phyloP scores from a whole-genome alignment of 2,797 vertebrate genomes.

The Emys orbicularis region DNA sequence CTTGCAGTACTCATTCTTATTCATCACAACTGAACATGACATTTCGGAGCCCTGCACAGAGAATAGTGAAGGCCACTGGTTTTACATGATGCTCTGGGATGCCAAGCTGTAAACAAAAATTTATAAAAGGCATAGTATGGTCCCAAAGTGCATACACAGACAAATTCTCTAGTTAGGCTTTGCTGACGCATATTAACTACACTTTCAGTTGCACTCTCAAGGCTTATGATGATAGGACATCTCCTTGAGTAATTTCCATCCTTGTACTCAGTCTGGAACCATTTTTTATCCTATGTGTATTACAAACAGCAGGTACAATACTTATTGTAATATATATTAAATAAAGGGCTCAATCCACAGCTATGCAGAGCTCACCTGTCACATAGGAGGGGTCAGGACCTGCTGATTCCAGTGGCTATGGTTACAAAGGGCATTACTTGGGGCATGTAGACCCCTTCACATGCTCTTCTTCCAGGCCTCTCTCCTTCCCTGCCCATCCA shows the following conservation, averaged over 20 bases:
- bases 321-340: background rate
- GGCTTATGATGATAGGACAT: slow-evolving; percentile 14
- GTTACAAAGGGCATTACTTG: background rate
- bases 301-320: background rate
- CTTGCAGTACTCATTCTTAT: slow-evolving; percentile 1
- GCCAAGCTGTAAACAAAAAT: slow-evolving; percentile 41
- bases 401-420: background rate
- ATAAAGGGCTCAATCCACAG: slow-evolving; percentile 5
- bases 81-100: slow-evolving; percentile 22
- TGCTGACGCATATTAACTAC: slow-evolving; percentile 33
- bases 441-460: rapidly evolving
- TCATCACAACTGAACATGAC: background rate
- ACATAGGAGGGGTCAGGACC: background rate
- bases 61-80: background rate
- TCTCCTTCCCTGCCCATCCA: no score
- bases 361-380: background rate
- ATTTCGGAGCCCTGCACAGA: background rate
- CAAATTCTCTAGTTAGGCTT: slow-evolving; percentile 4
- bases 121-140: background rate
- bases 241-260: slow-evolving; percentile 21
- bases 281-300: background rate
- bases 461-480: background rate
- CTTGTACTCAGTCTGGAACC: slow-evolving; percentile 1
- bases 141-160: background rate
- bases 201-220: slow-evolving; percentile 8